phyloP scores from a whole-genome alignment of 35 echinoderm and acorn worm genomes.

The Nesometra sesokonis region DNA sequence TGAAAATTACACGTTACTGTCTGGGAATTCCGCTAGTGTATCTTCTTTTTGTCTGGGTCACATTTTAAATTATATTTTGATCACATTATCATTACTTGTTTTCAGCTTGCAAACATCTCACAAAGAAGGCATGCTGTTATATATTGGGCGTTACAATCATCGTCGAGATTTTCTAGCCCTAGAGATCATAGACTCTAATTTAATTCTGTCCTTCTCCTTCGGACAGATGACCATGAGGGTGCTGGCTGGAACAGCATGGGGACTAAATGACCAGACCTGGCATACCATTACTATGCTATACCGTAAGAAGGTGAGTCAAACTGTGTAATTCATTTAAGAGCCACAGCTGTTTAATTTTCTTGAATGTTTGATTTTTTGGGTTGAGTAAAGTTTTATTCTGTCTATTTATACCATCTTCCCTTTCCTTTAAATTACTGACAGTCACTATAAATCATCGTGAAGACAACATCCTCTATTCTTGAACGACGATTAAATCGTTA shows the following conservation, averaged over 20 bases:
- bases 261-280: constrained; percentile 67
- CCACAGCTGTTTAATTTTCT: background rate
- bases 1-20: too few species aligned
- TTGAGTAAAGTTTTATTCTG: background rate
- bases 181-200: constrained; percentile 55
- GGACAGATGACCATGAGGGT: constrained; percentile 85
- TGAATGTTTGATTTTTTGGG: background rate
- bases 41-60: too few species aligned
- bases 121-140: constrained; percentile 63
- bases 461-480: too few species aligned
- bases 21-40: too few species aligned
- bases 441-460: too few species aligned
- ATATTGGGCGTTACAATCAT: constrained; percentile 65
- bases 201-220: constrained; percentile 68
- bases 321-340: background rate
- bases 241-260: constrained; percentile 64
- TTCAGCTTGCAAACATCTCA: constrained; percentile 53
- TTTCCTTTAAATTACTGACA: too few species aligned
- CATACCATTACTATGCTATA: constrained; percentile 56
- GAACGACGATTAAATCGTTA: too few species aligned
- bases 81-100: too few species aligned
- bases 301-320: constrained; percentile 52
- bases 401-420: background rate
- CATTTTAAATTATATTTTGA: too few species aligned
- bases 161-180: constrained; percentile 78